phyloP scores from a whole-genome alignment of 2,113 vertebrate genomes.

The Henicopernis longicauda region DNA sequence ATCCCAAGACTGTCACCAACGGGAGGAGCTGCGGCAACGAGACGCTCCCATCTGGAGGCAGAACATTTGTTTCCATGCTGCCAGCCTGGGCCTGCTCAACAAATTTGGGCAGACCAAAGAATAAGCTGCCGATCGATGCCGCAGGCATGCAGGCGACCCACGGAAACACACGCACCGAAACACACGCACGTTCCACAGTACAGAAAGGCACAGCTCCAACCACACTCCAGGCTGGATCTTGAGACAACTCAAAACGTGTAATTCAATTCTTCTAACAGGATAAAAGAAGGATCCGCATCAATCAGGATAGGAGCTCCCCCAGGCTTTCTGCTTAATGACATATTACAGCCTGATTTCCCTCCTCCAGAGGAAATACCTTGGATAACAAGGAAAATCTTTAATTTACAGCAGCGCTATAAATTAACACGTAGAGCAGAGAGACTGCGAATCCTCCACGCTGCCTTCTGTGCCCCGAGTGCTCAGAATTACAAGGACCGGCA shows the following conservation, averaged over 20 bases:
- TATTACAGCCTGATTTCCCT: conserved; percentile 28
- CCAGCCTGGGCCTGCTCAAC: not conserved
- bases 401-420: not conserved
- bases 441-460: not conserved
- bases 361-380: conserved; percentile 31
- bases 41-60: not conserved
- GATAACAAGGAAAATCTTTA: not conserved
- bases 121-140: rapidly evolving
- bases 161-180: rapidly evolving
- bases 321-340: conserved; percentile 26
- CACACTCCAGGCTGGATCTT: not conserved
- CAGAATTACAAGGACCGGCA: not conserved
- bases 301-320: not conserved
- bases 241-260: not conserved
- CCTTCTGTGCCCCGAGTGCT: not conserved
- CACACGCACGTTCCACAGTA: rapidly evolving
- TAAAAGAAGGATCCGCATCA: conserved; percentile 12
- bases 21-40: not conserved
- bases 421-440: not conserved
- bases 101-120: not conserved
- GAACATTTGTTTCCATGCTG: not conserved
- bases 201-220: not conserved
- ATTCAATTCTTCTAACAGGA: conserved; percentile 24
- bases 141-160: rapidly evolving
- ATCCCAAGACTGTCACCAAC: rapidly evolving